Base-by-base conservation (phyloP, 2,888 invertebrate species). In the Ethmia dodecea region DNA sequence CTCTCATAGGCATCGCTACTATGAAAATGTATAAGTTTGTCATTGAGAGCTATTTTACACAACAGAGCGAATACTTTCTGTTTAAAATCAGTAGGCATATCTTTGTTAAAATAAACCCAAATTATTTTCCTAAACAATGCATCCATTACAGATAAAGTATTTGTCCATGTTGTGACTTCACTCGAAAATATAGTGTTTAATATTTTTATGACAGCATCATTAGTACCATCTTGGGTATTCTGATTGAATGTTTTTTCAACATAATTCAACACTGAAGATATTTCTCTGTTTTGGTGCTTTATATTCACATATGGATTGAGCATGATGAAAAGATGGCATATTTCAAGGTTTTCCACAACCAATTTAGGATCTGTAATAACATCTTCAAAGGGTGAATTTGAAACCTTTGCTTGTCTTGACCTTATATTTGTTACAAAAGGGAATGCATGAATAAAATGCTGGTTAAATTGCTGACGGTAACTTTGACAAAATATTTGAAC, bases 371-470 rank as follows among this genome's bases (percentile, higher is more conserved):
- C 86, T 41, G 66, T 74, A 33, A 86, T 77, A 20, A 42, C 47
- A 42, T 80, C 58, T 37, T 74, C 75, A 52, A 62, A 52, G 31
- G 47, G 42, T 35, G 55, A 48, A 36, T 55, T 54, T 22, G 10
- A 40, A 10, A 44, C 51, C 47, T 48, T 62, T 38, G 54, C 55
- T 37, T 67, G 65, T 40, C 64, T 86, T 15, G 65, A 61, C 35
- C 78, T 65, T 28, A 71, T 61, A 43, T 74, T 79, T 40, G 88
- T 86, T 3, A 74, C 70, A 64, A 89, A 91, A 1, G 91, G 91
- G 49, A 91, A 91, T 31, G 77, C 71, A 20, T 59, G 61, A 1
- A 92, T 65, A 43, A 93, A 81, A 62, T 88, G 86, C 36, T 83
- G 86, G 3, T 80, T 72, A 52, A 90, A 91, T 26, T 70, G 62